A percentile compares a stretch with the other conserved stretches of the same genome.
phyloP scores from a whole-genome alignment of 2,797 vertebrate genomes.

The Nothura maculosa region DNA sequence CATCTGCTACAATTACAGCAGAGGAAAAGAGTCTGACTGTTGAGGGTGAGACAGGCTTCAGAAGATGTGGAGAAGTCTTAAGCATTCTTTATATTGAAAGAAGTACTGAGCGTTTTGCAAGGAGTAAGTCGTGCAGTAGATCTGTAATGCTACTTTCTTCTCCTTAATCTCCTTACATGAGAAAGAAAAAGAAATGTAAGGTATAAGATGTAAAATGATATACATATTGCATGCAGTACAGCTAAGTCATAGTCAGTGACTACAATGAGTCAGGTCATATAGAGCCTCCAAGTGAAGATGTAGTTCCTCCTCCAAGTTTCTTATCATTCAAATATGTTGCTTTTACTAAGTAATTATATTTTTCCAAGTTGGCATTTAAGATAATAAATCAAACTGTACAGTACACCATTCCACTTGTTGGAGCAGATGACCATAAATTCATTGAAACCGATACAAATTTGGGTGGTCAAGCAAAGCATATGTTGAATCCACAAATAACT shows the following conservation, averaged over 20 bases:
- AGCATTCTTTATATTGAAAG: background rate
- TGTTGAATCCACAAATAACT: background rate
- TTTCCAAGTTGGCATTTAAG: background rate
- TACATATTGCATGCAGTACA: too few species aligned
- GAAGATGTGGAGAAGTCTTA: background rate
- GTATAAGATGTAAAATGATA: background rate
- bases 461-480: background rate
- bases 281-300: background rate
- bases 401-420: background rate
- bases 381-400: background rate
- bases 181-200: background rate
- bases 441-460: background rate
- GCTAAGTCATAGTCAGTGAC: background rate
- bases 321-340: background rate
- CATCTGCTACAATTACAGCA: background rate
- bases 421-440: background rate
- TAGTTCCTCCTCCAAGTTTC: background rate
- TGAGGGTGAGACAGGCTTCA: background rate
- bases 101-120: background rate
- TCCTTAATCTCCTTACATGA: background rate
- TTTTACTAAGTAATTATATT: background rate
- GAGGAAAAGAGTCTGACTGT: background rate
- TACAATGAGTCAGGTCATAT: fast-evolving
- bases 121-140: background rate
- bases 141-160: background rate